A percentile compares a stretch with the other conserved stretches of the same genome.
phyloP scores from a whole-genome alignment of 2,113 vertebrate species.

The Empidonax traillii region DNA sequence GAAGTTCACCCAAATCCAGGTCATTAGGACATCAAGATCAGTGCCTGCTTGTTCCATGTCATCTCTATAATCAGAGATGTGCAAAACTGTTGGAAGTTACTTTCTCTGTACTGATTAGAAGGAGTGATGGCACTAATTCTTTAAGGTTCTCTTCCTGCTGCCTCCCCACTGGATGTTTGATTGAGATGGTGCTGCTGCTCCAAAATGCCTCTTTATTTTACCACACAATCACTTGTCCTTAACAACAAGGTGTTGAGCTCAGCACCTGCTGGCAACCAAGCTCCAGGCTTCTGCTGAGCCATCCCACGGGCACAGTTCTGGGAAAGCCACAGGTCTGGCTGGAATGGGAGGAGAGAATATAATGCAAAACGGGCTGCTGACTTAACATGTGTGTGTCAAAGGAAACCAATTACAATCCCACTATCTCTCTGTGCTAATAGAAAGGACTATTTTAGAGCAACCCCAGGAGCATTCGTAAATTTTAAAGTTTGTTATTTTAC shows the following conservation, averaged over 20 bases:
- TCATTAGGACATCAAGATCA: not conserved
- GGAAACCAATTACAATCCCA: not conserved
- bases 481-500: slow-evolving; percentile 48
- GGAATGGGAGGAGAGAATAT: not conserved
- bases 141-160: not conserved
- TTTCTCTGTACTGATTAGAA: not conserved
- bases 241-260: not conserved
- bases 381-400: not conserved
- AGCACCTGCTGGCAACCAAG: not conserved
- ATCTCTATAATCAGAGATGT: not conserved
- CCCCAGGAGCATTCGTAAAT: slow-evolving; percentile 37
- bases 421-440: slow-evolving; percentile 8
- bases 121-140: not conserved
- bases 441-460: slow-evolving; percentile 12
- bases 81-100: not conserved
- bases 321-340: not conserved
- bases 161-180: not conserved
- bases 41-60: not conserved
- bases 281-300: not conserved
- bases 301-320: not conserved
- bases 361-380: not conserved
- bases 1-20: not conserved
- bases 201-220: not conserved
- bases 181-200: not conserved
- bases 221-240: not conserved